Evolutionary conservation across 2,888 invertebrate species (phyloP).

Genomic region (Acrobasis consociella): DNA sequence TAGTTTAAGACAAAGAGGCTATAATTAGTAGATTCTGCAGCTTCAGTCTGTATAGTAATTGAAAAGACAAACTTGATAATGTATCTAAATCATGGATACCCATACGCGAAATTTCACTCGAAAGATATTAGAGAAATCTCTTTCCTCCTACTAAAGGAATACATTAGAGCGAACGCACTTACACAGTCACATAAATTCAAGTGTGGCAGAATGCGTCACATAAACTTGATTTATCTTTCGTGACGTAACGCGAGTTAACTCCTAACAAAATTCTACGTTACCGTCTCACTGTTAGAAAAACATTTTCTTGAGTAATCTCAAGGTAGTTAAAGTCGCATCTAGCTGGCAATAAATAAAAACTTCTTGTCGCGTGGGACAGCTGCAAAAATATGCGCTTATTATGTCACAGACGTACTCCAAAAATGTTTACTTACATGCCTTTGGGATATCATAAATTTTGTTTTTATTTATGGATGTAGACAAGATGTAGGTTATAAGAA

Average conservation of each 20-base stretch:
- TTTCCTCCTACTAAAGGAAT: constrained; percentile 54
- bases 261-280: constrained; percentile 65
- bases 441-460: constrained; percentile 12
- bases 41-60: too few species aligned
- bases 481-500: not conserved
- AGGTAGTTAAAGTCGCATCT: constrained; percentile 22
- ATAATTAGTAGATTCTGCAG: too few species aligned
- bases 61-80: not conserved
- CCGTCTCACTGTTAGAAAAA: constrained; percentile 44
- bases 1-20: too few species aligned
- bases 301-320: constrained; percentile 29
- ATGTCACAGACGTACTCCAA: constrained; percentile 6
- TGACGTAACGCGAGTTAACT: constrained; percentile 72
- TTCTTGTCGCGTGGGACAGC: constrained; percentile 11
- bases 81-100: not conserved
- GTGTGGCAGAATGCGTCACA: constrained; percentile 73
- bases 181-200: constrained; percentile 70
- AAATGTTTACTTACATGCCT: constrained; percentile 19
- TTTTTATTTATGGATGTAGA: constrained; percentile 4
- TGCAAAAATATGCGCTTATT: constrained; percentile 19
- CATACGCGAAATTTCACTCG: constrained; percentile 21
- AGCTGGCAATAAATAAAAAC: constrained; percentile 22
- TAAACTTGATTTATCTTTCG: constrained; percentile 79
- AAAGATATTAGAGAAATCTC: constrained; percentile 36
- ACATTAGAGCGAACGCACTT: constrained; percentile 60